Conservation (phyloP, 35 echinoderm and acorn worm species). For the Apostichopus californicus region DNA sequence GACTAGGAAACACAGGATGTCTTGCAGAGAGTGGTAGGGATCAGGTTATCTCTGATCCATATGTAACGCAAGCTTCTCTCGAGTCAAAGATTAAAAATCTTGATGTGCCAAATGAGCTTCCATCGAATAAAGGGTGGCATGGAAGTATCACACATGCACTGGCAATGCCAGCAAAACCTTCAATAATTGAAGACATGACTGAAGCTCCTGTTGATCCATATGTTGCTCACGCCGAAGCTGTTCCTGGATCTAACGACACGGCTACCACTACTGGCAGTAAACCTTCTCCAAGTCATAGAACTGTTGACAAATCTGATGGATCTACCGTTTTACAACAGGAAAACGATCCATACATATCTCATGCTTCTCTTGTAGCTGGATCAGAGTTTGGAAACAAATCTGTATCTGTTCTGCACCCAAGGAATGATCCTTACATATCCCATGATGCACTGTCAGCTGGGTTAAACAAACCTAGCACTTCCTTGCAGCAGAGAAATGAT, state of each 20-base stretch:
- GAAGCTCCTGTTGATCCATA: not conserved
- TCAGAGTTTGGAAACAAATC: not conserved
- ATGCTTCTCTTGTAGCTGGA: not conserved
- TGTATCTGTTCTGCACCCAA: not conserved
- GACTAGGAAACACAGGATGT: not conserved
- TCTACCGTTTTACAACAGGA: too few species aligned
- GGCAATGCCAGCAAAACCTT: not conserved
- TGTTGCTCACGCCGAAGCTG: not conserved
- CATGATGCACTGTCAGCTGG: not conserved
- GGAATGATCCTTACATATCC: not conserved
- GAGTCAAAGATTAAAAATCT: not conserved
- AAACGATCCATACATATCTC: not conserved
- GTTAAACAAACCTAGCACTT: not conserved
- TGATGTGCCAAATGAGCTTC: not conserved
- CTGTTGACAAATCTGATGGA: not conserved
- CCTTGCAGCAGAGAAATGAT: not conserved
- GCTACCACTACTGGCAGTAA: too few species aligned
- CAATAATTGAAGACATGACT: not conserved
- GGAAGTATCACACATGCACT: not conserved
- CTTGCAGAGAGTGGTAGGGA: not conserved
- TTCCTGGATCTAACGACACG: not conserved
- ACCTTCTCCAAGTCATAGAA: not conserved
- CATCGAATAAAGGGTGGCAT: not conserved
- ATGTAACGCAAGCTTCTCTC: not conserved
- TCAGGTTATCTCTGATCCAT: not conserved